phyloP scores from a whole-genome alignment of 1,140 invertebrate species.

The Drosophila arizonae region DNA sequence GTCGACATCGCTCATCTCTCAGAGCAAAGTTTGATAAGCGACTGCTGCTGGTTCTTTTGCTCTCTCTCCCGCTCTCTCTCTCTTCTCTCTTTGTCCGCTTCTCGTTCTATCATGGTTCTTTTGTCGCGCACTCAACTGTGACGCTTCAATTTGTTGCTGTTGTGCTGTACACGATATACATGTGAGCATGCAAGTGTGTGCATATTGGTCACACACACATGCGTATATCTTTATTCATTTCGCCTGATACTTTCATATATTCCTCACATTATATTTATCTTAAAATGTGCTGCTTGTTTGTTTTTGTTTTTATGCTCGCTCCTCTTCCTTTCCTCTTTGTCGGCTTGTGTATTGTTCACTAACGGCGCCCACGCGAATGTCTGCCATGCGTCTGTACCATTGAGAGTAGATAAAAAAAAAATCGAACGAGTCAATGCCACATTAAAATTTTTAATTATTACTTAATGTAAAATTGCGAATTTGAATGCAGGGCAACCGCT shows the following conservation, averaged over 20 bases:
- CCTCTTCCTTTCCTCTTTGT: conserved; percentile 27
- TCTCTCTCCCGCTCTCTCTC: background rate
- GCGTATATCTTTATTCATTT: conserved; percentile 40
- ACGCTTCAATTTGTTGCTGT: conserved; percentile 66
- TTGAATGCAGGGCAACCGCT: conserved; percentile 46
- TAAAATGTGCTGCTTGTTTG: conserved; percentile 50
- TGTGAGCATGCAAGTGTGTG: background rate
- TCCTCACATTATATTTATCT: conserved; percentile 51
- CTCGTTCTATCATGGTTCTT: conserved; percentile 18
- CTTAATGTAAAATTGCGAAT: conserved; percentile 35
- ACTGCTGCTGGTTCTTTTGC: background rate
- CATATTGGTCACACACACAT: conserved; percentile 6
- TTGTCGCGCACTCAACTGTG: conserved; percentile 60
- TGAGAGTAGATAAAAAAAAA: conserved; percentile 15
- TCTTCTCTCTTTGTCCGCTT: background rate
- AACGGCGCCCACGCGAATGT: conserved; percentile 35
- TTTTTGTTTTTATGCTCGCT: conserved; percentile 35
- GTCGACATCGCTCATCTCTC: conserved; percentile 6
- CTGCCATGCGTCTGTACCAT: conserved; percentile 43
- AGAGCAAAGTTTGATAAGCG: conserved; percentile 46
- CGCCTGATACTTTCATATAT: conserved; percentile 44
- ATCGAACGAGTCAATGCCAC: conserved; percentile 54
- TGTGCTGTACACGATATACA: conserved; percentile 1
- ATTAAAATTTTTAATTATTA: conserved; percentile 30
- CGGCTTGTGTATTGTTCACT: conserved; percentile 28